Percentiles rank a stretch among this genome's conserved stretches.
Conservation (phyloP, 2,113 vertebrate species). For the Australoheros scitulus region DNA sequence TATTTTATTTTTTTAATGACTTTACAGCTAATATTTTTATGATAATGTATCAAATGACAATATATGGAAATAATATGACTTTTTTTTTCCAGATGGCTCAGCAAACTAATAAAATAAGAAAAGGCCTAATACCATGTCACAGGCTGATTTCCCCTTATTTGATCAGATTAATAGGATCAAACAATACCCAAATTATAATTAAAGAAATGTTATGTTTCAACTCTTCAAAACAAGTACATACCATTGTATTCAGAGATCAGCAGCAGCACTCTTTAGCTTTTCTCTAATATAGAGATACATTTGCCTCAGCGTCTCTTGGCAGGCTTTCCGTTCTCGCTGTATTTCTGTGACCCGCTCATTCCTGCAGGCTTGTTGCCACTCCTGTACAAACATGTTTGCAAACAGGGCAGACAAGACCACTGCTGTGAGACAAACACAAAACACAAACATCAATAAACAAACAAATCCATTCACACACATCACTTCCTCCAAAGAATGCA, state of each 20-base stretch:
- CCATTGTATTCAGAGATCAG: background rate
- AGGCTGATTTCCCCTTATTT: background rate
- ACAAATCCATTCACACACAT: slow-evolving; percentile 68
- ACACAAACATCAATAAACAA: slow-evolving; percentile 79
- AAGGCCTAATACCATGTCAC: background rate
- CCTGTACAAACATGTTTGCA: slow-evolving; percentile 70
- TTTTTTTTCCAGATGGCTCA: background rate
- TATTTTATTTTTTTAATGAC: background rate
- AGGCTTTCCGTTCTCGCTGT: background rate
- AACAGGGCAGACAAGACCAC: slow-evolving; percentile 70
- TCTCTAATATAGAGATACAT: background rate
- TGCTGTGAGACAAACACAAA: slow-evolving; percentile 75
- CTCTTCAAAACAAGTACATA: background rate
- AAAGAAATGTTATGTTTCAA: background rate
- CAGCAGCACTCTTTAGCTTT: background rate
- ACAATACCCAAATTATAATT: background rate
- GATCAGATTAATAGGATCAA: background rate
- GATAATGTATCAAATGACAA: background rate
- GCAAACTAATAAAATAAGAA: background rate
- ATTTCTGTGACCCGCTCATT: background rate
- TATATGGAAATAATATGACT: background rate
- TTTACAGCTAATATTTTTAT: background rate
- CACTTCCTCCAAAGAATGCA: background rate
- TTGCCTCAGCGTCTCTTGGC: background rate
- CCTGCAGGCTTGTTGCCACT: slow-evolving; percentile 37